Evolutionary conservation across 2,113 vertebrate genomes (phyloP).

Genomic region (Tricholaema leucomelas): DNA sequence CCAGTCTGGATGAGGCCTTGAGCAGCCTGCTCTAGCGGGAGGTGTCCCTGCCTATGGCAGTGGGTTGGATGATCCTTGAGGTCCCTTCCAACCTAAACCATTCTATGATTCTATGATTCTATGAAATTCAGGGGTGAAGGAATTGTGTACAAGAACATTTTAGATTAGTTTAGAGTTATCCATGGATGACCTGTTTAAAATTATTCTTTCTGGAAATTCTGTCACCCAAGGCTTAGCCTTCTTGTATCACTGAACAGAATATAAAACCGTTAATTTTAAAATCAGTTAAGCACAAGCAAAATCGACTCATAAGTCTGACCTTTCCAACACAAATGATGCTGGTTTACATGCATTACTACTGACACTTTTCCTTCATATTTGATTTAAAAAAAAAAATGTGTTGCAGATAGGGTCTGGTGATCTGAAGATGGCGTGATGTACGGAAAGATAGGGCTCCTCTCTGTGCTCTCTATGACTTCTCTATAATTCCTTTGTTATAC

Average conservation of each 20-base stretch:
- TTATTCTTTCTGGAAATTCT: neutral
- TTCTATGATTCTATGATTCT: too few species aligned
- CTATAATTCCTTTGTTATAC: too few species aligned
- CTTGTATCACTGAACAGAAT: neutral
- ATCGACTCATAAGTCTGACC: neutral
- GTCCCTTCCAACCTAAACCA: too few species aligned
- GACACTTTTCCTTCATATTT: neutral
- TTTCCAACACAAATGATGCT: neutral
- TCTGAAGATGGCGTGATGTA: too few species aligned
- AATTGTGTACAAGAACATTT: neutral
- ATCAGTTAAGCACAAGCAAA: neutral
- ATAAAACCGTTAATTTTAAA: neutral
- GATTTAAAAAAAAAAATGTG: neutral
- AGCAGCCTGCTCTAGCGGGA: too few species aligned
- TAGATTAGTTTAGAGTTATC: neutral
- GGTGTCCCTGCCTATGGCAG: too few species aligned
- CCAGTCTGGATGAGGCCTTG: too few species aligned
- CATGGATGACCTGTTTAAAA: neutral
- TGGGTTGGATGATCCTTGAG: too few species aligned
- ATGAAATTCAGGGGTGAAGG: neutral
- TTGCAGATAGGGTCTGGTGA: too few species aligned
- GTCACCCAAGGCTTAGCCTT: neutral
- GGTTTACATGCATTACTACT: neutral
- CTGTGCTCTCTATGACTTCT: too few species aligned
- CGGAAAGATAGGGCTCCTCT: too few species aligned